Conservation (phyloP, 2,113 vertebrate genomes). For the Cromileptes altivelis region DNA sequence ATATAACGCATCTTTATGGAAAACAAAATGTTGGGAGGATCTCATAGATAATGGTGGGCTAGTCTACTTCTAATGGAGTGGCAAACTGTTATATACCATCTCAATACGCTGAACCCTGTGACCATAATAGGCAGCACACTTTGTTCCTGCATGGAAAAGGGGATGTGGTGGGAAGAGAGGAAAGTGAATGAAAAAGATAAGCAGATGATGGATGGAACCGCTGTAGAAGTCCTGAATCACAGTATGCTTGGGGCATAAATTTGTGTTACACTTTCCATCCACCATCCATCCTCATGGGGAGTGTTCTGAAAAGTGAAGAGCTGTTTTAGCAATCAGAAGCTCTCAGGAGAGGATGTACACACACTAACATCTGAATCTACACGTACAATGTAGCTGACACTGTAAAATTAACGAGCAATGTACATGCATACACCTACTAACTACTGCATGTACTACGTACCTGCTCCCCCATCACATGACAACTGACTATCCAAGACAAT, state of each 20-base stretch:
- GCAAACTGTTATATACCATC: neutral
- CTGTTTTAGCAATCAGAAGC: neutral
- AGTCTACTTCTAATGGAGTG: neutral
- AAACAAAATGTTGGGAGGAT: neutral
- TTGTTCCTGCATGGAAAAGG: neutral
- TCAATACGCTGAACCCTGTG: neutral
- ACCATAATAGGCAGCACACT: constrained; percentile 3
- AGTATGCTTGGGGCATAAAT: neutral
- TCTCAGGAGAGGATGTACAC: constrained; percentile 8
- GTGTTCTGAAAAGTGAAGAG: neutral
- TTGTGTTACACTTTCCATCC: neutral
- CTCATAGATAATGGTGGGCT: neutral
- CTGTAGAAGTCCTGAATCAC: neutral
- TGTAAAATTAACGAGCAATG: neutral
- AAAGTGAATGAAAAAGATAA: constrained; percentile 24
- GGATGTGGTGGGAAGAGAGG: constrained; percentile 8
- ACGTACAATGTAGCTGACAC: neutral
- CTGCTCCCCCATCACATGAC: neutral
- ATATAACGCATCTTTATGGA: neutral
- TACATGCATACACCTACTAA: neutral
- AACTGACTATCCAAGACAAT: neutral
- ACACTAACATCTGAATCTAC: neutral
- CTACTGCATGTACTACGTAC: neutral
- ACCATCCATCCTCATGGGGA: neutral
- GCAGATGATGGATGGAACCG: constrained; percentile 16